These are phyloP conservation scores for Aramus guarauna DNA, from an alignment of 2,113 vertebrate species.

Conservation along the genomic window DNA sequence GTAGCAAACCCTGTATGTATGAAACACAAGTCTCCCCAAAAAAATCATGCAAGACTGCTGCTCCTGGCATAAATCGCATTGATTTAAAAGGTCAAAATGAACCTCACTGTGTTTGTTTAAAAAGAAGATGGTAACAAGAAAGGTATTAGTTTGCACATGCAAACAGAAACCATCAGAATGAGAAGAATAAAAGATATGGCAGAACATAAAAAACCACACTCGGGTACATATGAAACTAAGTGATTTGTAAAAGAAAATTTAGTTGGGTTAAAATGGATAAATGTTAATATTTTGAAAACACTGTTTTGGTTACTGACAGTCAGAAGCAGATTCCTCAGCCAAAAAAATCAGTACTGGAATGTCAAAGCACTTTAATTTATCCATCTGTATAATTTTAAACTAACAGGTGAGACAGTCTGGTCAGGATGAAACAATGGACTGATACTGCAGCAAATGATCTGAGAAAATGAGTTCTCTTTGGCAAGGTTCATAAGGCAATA, in stretches of 20 bases:
- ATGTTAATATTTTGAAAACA: background rate
- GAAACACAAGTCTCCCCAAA: background rate
- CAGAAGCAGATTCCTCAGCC: background rate
- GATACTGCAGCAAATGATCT: constrained; percentile 33
- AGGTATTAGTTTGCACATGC: background rate
- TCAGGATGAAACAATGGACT: background rate
- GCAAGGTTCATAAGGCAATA: background rate
- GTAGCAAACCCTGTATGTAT: background rate
- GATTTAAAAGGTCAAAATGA: background rate
- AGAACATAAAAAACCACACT: background rate
- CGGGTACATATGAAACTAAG: background rate
- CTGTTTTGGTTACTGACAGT: background rate
- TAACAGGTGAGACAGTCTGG: background rate
- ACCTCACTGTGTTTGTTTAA: background rate
- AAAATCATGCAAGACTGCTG: background rate
- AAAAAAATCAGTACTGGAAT: background rate
- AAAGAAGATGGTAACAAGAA: background rate
- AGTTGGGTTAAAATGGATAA: background rate
- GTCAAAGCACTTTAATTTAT: background rate
- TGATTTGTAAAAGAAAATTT: background rate
- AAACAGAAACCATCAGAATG: background rate
- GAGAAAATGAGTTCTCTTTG: constrained; percentile 24
- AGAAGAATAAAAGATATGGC: background rate
- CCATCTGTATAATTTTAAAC: constrained; percentile 5
- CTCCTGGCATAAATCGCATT: background rate